These are phyloP conservation scores for Globodera rostochiensis DNA, from an alignment of 1,140 invertebrate genomes.

Conservation along the genomic window DNA sequence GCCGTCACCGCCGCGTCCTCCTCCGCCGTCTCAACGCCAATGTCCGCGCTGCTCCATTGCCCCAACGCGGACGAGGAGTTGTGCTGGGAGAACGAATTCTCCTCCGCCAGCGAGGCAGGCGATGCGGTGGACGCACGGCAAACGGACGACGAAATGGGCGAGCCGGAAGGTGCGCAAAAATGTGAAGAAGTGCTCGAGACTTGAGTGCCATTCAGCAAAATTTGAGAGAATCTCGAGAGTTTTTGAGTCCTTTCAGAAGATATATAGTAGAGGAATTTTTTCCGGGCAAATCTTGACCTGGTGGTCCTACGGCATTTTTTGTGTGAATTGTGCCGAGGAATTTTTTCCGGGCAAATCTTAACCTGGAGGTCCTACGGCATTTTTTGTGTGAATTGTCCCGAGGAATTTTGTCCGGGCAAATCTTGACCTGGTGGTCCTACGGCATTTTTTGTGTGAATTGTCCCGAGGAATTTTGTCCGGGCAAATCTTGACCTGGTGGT, in stretches of 20 bases:
- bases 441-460: not conserved
- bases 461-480: not conserved
- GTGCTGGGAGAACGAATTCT: constrained; percentile 29
- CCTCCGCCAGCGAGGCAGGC: not conserved
- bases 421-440: not conserved
- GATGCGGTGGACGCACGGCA: not conserved
- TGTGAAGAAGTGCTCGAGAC: too few species aligned
- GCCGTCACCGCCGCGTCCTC: not conserved
- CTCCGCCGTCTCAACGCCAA: not conserved
- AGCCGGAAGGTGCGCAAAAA: not conserved
- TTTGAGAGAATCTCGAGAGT: too few species aligned
- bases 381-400: not conserved
- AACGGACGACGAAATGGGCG: not conserved
- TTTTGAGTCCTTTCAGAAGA: too few species aligned
- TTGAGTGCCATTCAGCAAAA: too few species aligned
- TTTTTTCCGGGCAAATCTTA: not conserved
- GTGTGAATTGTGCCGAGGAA: not conserved
- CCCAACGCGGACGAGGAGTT: constrained; percentile 16
- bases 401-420: not conserved
- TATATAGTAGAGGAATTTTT: not conserved
- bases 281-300: not conserved
- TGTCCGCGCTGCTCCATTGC: constrained; percentile 8
- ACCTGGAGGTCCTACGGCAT: not conserved
- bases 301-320: not conserved
- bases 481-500: not conserved